Evolutionary conservation across 2,888 invertebrate genomes (phyloP), one percentile per base, ranked within the genome.

Genomic region (Machimus rusticus): DNA sequence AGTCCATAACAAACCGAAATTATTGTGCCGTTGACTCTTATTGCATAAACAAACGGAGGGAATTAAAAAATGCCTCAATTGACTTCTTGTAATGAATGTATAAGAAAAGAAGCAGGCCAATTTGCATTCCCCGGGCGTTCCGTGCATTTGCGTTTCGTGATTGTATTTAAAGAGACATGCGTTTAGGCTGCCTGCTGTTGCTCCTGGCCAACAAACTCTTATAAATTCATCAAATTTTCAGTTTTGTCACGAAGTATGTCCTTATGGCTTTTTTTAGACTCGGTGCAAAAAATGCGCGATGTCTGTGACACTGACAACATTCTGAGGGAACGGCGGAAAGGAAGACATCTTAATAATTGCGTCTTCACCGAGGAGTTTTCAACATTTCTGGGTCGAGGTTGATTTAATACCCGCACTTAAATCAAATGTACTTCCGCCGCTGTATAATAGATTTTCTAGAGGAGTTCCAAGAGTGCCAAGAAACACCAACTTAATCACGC

Each of bases 181-280:
- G 85, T 43, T 85, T 43, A 16, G 31, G 28, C 74, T 28, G 39
- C 4, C 55, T 9, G 85, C 66, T 14, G 66, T 19, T 74, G 51
- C n/a, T 51, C 5, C 51, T 51, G 51, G 51, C 51, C n/a, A 51
- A 51, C 51, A 51, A 85, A 74, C 74, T 85, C 74, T 85, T 57
- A 85, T 74, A 66, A 85, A 85, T 85, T 74, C 74, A 85, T 85
- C 74, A 85, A 85, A 85, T 74, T 74, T 85, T 74, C 34, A 85
- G 39, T 85, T 74, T 85, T 85, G 85, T 85, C 85, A 85, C 85
- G 85, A 74, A 85, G 28, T 46, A 9, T 43, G 43, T 85, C 39
- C 39, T 84, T 66, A n/a, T 57, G n/a, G 43, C 43, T 6, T 81
- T 81, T 81, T 28, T 81, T 28, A 81, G 23, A 14, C n/a, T 9